Base-by-base conservation (phyloP, 2,797 vertebrate genomes). In the Geotrypetes seraphini region DNA sequence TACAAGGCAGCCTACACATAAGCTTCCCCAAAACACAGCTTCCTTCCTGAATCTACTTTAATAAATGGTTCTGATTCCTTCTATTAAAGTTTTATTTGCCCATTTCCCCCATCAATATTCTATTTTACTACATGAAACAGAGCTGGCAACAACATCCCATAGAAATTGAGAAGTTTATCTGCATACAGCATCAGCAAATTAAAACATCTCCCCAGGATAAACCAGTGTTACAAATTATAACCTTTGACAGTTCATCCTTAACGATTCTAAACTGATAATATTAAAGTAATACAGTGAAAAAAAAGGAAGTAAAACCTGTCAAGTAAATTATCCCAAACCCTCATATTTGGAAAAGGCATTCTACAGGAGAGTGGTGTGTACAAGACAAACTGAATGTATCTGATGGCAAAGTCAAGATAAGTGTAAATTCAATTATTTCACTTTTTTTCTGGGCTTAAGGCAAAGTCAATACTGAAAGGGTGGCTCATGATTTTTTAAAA, bases 1-100 rank as follows among this genome's bases (percentile, higher is more conserved):
- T 57, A 81, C 69, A 82, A 78, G 66, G 67, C 79, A 83, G 73
- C 73, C 73, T 70, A 52, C 48, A 38, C 47, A 38, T 68, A 70
- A 75, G 42, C 61, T 60, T 57, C 71, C 53, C 71, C 60, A 50
- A 53, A 74, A 37, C 50, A 58, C 44, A 54, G 33, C 31, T 33
- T 32, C 30, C 15, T 26, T 31, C 36, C 56, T 47, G 40, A 55
- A 68, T 51, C 39, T 53, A 40, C 47, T 63, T 53, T 50, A 60
- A 63, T 35, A 52, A 47, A 63, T 12, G n/a, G n/a, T n/a, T n/a
- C n/a, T 29, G 17, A 21, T 34, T 31, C 36, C 19, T 47, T 48
- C 28, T 19, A 10, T 19, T n/a, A 3, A 3, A 16, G 13, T 15
- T 40, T 26, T 48, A 24, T 57, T 26, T 57, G 28, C 44, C 60